phyloP scores from a whole-genome alignment of 2,888 invertebrate genomes.

The Polydrusus tereticollis region DNA sequence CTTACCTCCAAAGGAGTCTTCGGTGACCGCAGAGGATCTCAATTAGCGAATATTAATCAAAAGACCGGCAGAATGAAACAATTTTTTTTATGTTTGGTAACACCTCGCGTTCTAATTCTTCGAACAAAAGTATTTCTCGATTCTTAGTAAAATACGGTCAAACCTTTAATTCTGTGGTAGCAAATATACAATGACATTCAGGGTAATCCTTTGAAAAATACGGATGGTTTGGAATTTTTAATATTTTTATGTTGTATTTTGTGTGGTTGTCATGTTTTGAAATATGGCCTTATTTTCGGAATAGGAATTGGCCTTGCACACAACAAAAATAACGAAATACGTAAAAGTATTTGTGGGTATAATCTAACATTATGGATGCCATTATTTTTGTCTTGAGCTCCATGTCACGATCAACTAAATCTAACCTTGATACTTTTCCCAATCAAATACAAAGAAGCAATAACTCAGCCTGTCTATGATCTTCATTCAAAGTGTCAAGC shows the following conservation, averaged over 20 bases:
- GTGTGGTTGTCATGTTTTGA: background rate
- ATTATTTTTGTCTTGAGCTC: background rate
- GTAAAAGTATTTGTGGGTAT: too few relatives aligned
- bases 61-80: background rate
- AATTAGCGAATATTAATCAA: constrained; percentile 7
- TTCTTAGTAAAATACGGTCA: background rate
- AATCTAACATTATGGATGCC: too few relatives aligned
- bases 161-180: background rate
- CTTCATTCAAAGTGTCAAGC: constrained; percentile 11
- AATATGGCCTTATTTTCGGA: background rate
- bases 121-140: background rate
- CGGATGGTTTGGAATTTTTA: background rate
- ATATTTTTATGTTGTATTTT: background rate
- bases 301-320: background rate
- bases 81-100: background rate
- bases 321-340: too few relatives aligned
- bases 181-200: background rate
- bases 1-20: background rate
- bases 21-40: background rate
- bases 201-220: background rate
- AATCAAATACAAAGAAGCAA: constrained; percentile 6
- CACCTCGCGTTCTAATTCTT: background rate
- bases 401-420: background rate
- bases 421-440: background rate
- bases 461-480: constrained; percentile 8